Base-by-base conservation (phyloP, 2,797 vertebrate genomes). In the Anabacerthia variegaticeps region DNA sequence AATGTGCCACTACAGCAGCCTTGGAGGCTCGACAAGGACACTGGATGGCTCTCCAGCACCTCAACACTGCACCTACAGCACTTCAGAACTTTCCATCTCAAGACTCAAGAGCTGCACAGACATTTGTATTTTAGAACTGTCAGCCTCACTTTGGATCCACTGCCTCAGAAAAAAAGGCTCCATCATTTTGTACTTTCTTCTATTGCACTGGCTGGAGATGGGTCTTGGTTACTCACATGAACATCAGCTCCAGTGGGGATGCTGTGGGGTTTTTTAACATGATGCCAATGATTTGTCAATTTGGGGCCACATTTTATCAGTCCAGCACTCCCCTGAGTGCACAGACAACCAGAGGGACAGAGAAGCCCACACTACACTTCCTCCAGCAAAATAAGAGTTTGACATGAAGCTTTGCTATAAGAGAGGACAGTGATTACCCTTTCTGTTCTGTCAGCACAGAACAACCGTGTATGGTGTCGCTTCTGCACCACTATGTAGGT, bases 401-500 rank as follows among this genome's bases (percentile, higher is more conserved):
- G 2, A 59, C 36, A 21, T 12, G 18, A 30, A 74, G 48, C 34
- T 75, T 85, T 59, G 61, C 28, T 39, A 12, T 2, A 44, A 49
- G 30, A 85, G 32, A 67, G 43, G 79, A 59, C 21, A 30, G 51
- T 7, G 27, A 82, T 99, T 98, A 99, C 99, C 98, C 99, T 99
- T 98, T 99, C 99, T 11, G 99, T 99, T 96, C 99, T 99, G 97
- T 99, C 99, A 44, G 99, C 99, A 96, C 99, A 99, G 98, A 99
- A 99, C 93, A 99, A 97, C 71, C 99, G 98, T 2, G 99, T 99
- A 44, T 99, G 99, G 98, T 99, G 99, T 91, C 99, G 98, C 97
- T 99, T 99, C 98, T 99, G 99, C 96, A 99, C 99, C 92, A 99
- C 99, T 30, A 99, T 99, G 96, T 99, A 99, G 32, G 99, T 99